Evolutionary conservation across 2,888 invertebrate genomes (phyloP), one percentile per base, ranked within the genome.

Genomic region (Aethes cnicana): DNA sequence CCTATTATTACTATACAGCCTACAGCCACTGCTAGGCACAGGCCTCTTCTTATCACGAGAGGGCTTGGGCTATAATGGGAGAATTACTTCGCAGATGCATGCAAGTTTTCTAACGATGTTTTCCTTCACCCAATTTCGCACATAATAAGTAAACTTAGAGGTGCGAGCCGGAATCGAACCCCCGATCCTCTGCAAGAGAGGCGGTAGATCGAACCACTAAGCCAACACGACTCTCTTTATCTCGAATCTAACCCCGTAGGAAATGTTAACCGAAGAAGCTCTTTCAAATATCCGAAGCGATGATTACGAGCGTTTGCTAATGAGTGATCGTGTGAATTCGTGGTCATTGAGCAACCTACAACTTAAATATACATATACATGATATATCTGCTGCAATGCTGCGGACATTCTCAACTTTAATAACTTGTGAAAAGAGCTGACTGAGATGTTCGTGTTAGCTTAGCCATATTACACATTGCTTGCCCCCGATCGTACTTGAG

Each of bases 251-350:
- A 30, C 47, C 47, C 37, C 47, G 11, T 3, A 12, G 21, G 18
- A 46, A 21, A 21, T 30, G 9, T 11, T 6, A n/a, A 8, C 9
- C 39, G 32, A 32, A 32, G 44, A n/a, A 44, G 37, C 20, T 37
- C 25, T 11, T 9, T 14, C 9, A 6, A n/a, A 33, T n/a, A 36
- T 21, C 21, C 4, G 21, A 21, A 36, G 4, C 32, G 32, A 16
- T 11, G 32, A 32, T 11, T 9, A n/a, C 7, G 17, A 20, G 21
- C 42, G 21, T 35, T 25, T 20, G n/a, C 44, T 44, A 44, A 44
- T 33, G 33, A 44, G 25, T 33, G 23, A 44, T 44, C 44, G 44
- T 44, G 44, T 14, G 44, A 44, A 43, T 17, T 9, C 7, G 11
- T 43, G 33, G 23, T 11, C 43, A 44, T 44, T 44, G 43, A 16